phyloP scores from a whole-genome alignment of 2,113 vertebrate species.

The Dasyprocta punctata region DNA sequence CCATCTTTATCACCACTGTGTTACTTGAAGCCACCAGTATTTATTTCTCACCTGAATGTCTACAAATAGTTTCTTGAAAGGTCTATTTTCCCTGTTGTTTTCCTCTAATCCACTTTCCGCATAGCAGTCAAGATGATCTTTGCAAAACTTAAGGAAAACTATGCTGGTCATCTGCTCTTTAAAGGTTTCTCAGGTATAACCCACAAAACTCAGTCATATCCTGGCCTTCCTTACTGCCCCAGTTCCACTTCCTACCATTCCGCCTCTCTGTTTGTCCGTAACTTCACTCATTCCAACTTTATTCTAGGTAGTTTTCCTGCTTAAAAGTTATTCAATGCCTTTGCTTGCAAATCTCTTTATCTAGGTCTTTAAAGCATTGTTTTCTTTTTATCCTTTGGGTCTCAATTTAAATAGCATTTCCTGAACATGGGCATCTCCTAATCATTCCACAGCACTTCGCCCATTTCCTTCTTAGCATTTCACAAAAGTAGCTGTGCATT shows the following conservation, averaged over 20 bases:
- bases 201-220: background rate
- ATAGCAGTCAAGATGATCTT: background rate
- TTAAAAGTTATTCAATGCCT: background rate
- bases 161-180: background rate
- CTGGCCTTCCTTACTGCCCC: background rate
- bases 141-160: background rate
- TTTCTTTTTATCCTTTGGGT: background rate
- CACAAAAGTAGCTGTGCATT: background rate
- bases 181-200: background rate
- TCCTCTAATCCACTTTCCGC: background rate
- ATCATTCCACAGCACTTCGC: background rate
- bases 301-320: background rate
- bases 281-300: background rate
- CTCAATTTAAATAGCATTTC: conserved; percentile 25
- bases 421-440: background rate
- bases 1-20: background rate
- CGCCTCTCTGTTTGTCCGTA: background rate
- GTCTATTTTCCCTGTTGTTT: background rate
- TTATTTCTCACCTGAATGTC: background rate
- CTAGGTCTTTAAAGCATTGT: background rate
- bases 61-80: background rate
- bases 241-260: background rate
- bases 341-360: background rate
- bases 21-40: background rate
- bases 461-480: background rate